Conservation (phyloP, 2,888 invertebrate genomes). For the Tyria jacobaeae region DNA sequence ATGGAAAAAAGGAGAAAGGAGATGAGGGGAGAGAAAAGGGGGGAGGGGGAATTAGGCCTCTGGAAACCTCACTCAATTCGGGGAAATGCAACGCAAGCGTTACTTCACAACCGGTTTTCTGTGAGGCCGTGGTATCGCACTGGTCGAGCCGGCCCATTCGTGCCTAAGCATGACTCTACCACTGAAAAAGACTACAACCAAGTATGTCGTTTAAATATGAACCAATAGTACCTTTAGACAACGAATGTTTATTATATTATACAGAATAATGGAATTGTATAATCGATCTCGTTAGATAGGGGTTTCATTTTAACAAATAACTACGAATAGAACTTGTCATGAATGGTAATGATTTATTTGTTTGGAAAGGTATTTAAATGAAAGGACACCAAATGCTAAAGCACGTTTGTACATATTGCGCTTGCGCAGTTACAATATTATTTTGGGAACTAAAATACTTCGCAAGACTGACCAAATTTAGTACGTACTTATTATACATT, state of each 20-base stretch:
- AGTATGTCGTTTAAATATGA: too few relatives aligned
- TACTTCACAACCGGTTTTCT: too few relatives aligned
- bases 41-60: too few relatives aligned
- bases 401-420: conserved; percentile 1
- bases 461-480: conserved; percentile 5
- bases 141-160: too few relatives aligned
- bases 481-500: neutral
- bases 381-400: conserved; percentile 32
- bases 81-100: too few relatives aligned
- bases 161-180: too few relatives aligned
- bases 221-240: too few relatives aligned
- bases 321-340: conserved; percentile 28
- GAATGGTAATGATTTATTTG: conserved; percentile 44
- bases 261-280: neutral
- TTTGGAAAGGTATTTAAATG: conserved; percentile 43
- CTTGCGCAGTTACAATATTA: conserved; percentile 17
- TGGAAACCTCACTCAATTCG: too few relatives aligned
- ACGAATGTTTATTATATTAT: neutral
- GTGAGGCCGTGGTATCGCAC: too few relatives aligned
- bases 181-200: too few relatives aligned
- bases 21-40: too few relatives aligned
- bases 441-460: conserved; percentile 10
- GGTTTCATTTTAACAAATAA: conserved; percentile 24
- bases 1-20: too few relatives aligned
- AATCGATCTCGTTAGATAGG: neutral